These are phyloP conservation scores for Galago senegalensis DNA, from an alignment of 2,797 vertebrate species.

Conservation along the genomic window DNA sequence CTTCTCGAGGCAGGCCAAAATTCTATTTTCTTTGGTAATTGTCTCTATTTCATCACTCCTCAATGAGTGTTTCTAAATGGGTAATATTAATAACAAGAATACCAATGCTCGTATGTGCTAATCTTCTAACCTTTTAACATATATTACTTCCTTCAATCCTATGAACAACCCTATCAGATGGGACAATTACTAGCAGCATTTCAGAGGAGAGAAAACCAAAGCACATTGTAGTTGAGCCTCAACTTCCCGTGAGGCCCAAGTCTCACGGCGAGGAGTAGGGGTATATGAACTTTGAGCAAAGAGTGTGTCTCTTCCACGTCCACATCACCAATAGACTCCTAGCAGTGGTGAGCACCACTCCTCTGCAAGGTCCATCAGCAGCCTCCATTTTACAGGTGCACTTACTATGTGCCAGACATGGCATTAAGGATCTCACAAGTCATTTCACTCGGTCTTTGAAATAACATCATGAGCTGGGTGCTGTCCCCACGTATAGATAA, in stretches of 20 bases:
- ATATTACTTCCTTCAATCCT: neutral
- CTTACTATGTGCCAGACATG: neutral
- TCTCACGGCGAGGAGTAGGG: rapidly evolving
- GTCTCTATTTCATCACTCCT: neutral
- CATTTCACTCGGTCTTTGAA: neutral
- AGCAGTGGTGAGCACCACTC: neutral
- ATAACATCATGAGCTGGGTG: neutral
- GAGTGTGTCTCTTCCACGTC: neutral
- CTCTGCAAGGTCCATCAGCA: neutral
- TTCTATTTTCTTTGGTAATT: conserved; percentile 1
- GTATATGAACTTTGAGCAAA: neutral
- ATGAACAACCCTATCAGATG: neutral
- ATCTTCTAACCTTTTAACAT: neutral
- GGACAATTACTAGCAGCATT: neutral
- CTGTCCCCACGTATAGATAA: neutral
- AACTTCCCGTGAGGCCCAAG: neutral
- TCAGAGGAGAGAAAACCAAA: neutral
- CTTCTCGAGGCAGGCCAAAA: neutral
- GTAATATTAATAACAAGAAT: neutral
- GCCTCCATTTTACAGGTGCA: neutral
- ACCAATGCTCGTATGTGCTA: neutral
- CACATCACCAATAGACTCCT: neutral
- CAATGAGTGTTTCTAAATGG: neutral
- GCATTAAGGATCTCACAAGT: neutral
- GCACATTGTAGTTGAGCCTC: neutral